Evolutionary conservation across 2,797 vertebrate species (phyloP).

Genomic region (Mustela erminea): DNA sequence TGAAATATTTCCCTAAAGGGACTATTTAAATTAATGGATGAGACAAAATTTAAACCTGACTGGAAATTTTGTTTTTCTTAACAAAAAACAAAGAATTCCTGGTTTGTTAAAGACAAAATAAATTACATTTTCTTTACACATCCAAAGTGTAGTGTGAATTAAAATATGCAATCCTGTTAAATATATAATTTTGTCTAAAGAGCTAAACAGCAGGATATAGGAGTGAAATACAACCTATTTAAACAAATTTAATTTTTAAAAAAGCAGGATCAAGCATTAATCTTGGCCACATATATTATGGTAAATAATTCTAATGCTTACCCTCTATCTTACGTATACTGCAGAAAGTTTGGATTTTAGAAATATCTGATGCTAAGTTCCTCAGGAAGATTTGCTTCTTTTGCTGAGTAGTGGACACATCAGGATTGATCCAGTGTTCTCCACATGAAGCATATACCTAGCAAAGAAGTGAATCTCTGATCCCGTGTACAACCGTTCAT

Average conservation of each 20-base stretch:
- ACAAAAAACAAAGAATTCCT: background rate
- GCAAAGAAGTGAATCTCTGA: conserved; percentile 3
- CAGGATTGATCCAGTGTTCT: conserved; percentile 82
- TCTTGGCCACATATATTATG: background rate
- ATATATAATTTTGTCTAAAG: background rate
- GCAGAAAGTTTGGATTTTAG: conserved; percentile 83
- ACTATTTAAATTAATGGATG: background rate
- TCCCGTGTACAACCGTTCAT: background rate
- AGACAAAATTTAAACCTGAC: background rate
- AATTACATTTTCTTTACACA: background rate
- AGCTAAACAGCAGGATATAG: background rate
- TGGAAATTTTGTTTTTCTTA: background rate
- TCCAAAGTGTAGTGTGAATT: background rate
- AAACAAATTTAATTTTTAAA: background rate
- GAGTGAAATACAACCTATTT: background rate
- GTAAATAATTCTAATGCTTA: conserved; percentile 63
- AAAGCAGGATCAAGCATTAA: background rate
- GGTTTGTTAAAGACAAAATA: background rate
- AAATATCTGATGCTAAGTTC: conserved; percentile 82
- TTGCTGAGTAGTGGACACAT: conserved; percentile 72
- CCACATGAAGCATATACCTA: conserved; percentile 86
- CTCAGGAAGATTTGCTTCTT: conserved; percentile 81
- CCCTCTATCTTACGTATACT: conserved; percentile 75
- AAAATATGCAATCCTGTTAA: background rate
- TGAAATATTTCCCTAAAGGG: background rate